Base-by-base conservation (phyloP, 1,140 invertebrate genomes). In the Wasmannia auropunctata region DNA sequence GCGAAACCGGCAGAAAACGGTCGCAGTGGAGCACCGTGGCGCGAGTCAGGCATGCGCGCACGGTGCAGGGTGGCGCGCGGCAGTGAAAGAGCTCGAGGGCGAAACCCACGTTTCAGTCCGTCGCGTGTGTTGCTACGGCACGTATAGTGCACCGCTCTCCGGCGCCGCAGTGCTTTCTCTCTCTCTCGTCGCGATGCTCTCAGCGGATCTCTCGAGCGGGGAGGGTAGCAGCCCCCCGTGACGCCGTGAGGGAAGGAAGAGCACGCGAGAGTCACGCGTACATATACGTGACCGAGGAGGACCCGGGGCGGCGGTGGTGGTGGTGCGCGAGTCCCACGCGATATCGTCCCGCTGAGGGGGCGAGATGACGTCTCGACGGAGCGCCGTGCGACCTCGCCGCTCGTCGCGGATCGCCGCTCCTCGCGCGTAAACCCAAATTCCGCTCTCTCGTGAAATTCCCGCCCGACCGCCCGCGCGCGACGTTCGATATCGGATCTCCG, bases 11-110 rank as follows among this genome's bases (percentile, higher is more conserved):
- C 28, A 10, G 58, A 69, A 72, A 43, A 28, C 34, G 74, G 77
- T 67, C 75, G 37, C 54, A 51, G 90, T 91, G 79, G 43, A 90
- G 34, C 25, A 28, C 25, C 85, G 40, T 86, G 54, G 70, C 74
- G 76, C 77, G 83, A 93, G 92, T 91, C 92, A 89, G 93, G 92
- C 93, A 93, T 93, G 93, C 93, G 93, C 93, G 74, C 70, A 60
- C 46, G 43, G 43, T 6, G 56, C 84, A 87, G 70, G 58, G 80
- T 34, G 60, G 70, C 72, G 34, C 56, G 86, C 70, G 81, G 51
- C 88, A 87, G 86, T 87, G 88, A 90, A 90, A 90, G 75, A 90
- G 89, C 86, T 86, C 65, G 69, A 85, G 72, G 62, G 86, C 79
- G 75, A 88, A 86, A 91, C 87, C 87, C 91, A 91, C 91, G 90